Conservation (phyloP, 2,888 invertebrate genomes). For the Chironomus riparius region DNA sequence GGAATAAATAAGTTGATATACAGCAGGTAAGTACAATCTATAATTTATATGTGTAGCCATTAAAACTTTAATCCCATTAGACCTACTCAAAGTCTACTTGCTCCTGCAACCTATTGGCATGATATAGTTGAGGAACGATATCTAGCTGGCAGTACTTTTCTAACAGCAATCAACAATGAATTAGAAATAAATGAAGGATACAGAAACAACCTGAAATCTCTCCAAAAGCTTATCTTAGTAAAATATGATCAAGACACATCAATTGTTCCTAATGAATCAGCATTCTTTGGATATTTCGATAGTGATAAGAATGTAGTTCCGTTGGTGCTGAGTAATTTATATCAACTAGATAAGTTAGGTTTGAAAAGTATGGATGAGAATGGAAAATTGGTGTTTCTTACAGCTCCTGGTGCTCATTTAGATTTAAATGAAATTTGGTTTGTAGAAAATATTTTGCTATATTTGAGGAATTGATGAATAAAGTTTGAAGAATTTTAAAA, state of each 20-base stretch:
- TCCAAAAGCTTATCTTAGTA: constrained; percentile 82
- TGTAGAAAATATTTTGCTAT: constrained; percentile 53
- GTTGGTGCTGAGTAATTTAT: constrained; percentile 65
- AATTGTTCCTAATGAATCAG: constrained; percentile 81
- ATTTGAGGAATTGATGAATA: constrained; percentile 18
- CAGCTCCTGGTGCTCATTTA: constrained; percentile 70
- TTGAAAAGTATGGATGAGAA: constrained; percentile 57
- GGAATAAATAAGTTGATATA: not conserved
- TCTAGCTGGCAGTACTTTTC: constrained; percentile 65
- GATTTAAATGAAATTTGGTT: constrained; percentile 73
- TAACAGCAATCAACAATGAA: constrained; percentile 96
- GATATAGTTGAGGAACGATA: constrained; percentile 84
- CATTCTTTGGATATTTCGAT: constrained; percentile 97
- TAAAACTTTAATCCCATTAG: constrained; percentile 26
- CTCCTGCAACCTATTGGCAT: constrained; percentile 99
- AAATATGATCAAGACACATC: constrained; percentile 84
- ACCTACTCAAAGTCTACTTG: constrained; percentile 60
- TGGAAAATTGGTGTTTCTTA: constrained; percentile 65
- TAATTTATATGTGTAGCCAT: too few relatives aligned
- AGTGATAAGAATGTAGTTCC: constrained; percentile 62
- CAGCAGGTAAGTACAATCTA: constrained; percentile 44
- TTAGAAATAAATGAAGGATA: constrained; percentile 56
- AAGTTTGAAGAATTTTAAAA: not conserved
- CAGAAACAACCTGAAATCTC: constrained; percentile 60
- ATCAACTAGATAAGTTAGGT: constrained; percentile 68